These are phyloP conservation scores for Trididemnum clinides DNA, from an alignment of 23 tunicate species.

Conservation along the genomic window DNA sequence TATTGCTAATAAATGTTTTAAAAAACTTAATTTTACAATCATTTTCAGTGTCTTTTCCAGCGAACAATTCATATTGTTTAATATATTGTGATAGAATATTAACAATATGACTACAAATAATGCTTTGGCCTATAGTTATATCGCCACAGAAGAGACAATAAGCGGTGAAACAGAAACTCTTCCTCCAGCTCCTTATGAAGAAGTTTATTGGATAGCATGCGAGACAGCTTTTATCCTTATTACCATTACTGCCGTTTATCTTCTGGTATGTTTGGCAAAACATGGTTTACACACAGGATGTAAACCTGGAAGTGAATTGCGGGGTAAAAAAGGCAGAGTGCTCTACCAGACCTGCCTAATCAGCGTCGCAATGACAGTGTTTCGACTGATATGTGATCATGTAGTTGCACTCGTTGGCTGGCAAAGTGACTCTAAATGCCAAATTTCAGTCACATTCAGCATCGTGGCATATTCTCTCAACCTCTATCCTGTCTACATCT, in stretches of 20 bases:
- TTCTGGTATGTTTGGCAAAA: slow-evolving; percentile 57
- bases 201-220: slow-evolving; percentile 69
- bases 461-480: slow-evolving; percentile 74
- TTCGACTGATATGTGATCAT: slow-evolving; percentile 58
- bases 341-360: slow-evolving; percentile 61
- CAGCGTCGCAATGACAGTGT: slow-evolving; percentile 63
- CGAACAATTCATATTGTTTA: no score
- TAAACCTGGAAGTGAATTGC: slow-evolving; percentile 73
- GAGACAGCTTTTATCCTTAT: slow-evolving; percentile 42
- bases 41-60: no score
- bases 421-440: slow-evolving; percentile 45
- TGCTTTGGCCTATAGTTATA: no score
- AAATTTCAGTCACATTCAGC: slow-evolving; percentile 66
- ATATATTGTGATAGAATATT: no score
- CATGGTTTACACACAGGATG: slow-evolving; percentile 59
- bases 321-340: slow-evolving; percentile 61
- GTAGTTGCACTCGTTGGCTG: slow-evolving; percentile 70
- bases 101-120: no score
- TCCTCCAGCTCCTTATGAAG: slow-evolving; percentile 37
- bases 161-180: no score
- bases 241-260: slow-evolving; percentile 57
- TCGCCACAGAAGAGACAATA: no score
- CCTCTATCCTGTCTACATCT: slow-evolving; percentile 75
- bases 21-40: no score
- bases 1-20: no score